Evolutionary conservation across 2,888 invertebrate genomes (phyloP), one percentile per base, ranked within the genome.

Genomic region (Congeria kusceri): DNA sequence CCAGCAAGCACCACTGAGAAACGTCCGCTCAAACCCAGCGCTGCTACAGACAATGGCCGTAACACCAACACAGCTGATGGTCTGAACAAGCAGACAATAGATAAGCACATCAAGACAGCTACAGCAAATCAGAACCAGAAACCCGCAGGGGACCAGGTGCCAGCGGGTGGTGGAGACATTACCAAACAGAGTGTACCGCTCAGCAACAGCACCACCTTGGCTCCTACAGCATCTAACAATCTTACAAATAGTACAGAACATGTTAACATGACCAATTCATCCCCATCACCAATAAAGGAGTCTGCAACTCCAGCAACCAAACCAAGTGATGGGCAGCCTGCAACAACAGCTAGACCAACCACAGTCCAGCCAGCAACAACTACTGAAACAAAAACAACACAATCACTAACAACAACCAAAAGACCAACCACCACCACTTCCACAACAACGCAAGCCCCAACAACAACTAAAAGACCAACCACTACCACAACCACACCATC

Each of bases 401-500:
- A 77, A 25, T 67, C 81, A 56, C 69, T 69, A 39, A 75, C 71
- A 44, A 28, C 65, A n/a, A 65, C 65, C 18, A 64, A 65, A 32
- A 66, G 77, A 25, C 59, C 72, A 44, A 67, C 75, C 13, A 56
- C 74, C 23, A 68, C 75, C 39, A 74, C 73, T 25, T 64, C 76
- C 25, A 63, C 68, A 56, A 65, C 74, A 11, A 67, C 71, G 20
- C 47, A 67, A 29, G 72, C 72, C 13, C 64, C 68, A 13, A 73
- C 77, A 27, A 68, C 79, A 15, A 70, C 69, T 18, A 27, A 67
- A 46, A 44, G 71, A 47, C 28, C 77, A 29, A 62, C 72, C 0
- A 69, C 83, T 28, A 71, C 66, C 5, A 64, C 75, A n/a, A 20
- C 71, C 18, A 72, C 72, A 59, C 15, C 75, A 23, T 70, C 83